A percentile compares a stretch with the other conserved stretches of the same genome.
Conservation (phyloP, 1,140 invertebrate genomes). For the Dendrolimus kikuchii region DNA sequence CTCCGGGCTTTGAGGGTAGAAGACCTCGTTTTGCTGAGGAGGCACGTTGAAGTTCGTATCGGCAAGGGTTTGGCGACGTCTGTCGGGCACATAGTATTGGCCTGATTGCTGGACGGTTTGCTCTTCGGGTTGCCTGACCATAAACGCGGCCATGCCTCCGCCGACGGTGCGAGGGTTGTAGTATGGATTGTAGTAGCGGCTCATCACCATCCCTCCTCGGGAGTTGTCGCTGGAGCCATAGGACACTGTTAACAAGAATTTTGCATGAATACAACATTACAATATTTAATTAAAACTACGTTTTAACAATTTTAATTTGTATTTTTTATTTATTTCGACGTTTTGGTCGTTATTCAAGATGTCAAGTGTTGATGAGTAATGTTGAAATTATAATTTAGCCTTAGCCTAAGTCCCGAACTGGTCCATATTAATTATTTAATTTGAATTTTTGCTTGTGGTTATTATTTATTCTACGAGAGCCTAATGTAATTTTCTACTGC, state of each 20-base stretch:
- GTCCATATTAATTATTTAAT: too few species aligned
- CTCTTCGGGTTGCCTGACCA: constrained; percentile 44
- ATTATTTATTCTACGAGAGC: too few species aligned
- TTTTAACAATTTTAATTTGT: too few species aligned
- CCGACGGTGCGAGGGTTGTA: constrained; percentile 39
- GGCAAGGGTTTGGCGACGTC: constrained; percentile 43
- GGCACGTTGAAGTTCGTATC: constrained; percentile 30
- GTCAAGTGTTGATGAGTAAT: too few species aligned
- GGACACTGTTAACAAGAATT: constrained; percentile 36
- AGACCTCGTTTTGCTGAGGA: constrained; percentile 52
- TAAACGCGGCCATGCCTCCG: constrained; percentile 55
- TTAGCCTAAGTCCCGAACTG: too few species aligned
- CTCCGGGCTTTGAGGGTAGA: constrained; percentile 38
- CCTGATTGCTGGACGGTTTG: constrained; percentile 30
- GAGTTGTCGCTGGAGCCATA: constrained; percentile 44
- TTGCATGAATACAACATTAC: background rate
- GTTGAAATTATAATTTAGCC: too few species aligned
- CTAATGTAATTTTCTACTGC: too few species aligned
- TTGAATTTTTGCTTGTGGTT: too few species aligned
- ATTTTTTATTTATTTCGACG: too few species aligned
- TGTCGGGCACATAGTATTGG: constrained; percentile 54
- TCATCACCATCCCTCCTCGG: constrained; percentile 49
- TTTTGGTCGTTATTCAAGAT: too few species aligned
- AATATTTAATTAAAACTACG: too few species aligned
- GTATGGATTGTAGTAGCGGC: constrained; percentile 61